phyloP scores from a whole-genome alignment of 2,888 invertebrate species.

The Drosophila antonietae region DNA sequence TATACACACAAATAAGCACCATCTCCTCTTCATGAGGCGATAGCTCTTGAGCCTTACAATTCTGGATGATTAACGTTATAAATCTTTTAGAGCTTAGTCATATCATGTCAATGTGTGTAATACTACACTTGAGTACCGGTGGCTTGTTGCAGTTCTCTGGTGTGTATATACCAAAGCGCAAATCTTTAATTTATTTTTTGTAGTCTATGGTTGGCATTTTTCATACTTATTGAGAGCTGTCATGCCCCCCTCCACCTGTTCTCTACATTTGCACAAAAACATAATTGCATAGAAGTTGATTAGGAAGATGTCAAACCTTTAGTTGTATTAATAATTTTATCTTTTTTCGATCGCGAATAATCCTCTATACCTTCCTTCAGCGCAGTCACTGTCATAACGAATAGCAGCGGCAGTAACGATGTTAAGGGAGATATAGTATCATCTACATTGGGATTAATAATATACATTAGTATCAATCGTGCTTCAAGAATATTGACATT shows the following conservation, averaged over 20 bases:
- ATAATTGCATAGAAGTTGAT: background rate
- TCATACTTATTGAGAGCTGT: background rate
- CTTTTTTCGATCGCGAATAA: conserved; percentile 89
- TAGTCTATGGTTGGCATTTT: background rate
- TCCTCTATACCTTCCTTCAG: conserved; percentile 94
- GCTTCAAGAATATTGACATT: no score
- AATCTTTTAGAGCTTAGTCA: background rate
- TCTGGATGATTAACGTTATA: no score
- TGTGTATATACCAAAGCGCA: background rate
- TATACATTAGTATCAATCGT: background rate
- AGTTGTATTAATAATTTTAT: conserved; percentile 90
- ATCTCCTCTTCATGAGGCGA: background rate
- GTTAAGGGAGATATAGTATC: conserved; percentile 92
- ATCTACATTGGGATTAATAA: conserved; percentile 82
- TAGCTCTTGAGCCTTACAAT: no score
- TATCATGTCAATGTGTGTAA: background rate
- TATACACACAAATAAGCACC: background rate
- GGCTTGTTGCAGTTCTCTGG: no score
- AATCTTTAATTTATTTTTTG: background rate
- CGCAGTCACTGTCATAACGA: conserved; percentile 91
- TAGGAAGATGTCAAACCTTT: conserved; percentile 83
- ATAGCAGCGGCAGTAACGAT: conserved; percentile 90
- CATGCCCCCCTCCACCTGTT: background rate
- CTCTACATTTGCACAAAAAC: background rate
- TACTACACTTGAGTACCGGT: no score